Percentiles rank a stretch among this genome's conserved stretches.
Conservation (phyloP, 2,113 vertebrate genomes). For the Mobula birostris region DNA sequence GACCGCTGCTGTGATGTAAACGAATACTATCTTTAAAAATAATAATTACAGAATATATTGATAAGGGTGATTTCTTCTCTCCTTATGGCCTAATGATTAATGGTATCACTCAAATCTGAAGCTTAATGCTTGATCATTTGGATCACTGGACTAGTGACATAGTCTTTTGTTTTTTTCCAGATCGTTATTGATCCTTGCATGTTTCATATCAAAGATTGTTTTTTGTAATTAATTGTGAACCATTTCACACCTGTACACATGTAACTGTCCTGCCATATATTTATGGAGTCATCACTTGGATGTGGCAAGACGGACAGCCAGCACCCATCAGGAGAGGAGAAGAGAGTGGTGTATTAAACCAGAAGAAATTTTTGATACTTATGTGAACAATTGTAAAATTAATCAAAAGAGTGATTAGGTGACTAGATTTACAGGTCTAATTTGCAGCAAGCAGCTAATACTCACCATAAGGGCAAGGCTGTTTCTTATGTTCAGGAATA, state of each 20-base stretch:
- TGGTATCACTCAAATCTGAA: background rate
- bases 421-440: background rate
- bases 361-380: background rate
- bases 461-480: constrained; percentile 97
- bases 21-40: background rate
- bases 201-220: background rate
- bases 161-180: background rate
- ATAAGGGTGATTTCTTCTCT: background rate
- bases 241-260: background rate
- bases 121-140: background rate
- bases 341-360: background rate
- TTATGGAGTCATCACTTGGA: background rate
- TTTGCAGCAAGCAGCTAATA: constrained; percentile 40
- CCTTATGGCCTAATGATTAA: background rate
- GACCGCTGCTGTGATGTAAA: too few species aligned
- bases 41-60: background rate
- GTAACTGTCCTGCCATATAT: background rate
- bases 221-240: background rate
- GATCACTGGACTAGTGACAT: background rate
- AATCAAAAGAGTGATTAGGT: background rate
- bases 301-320: background rate
- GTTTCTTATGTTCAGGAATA: constrained; percentile 95
- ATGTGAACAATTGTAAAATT: background rate
- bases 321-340: background rate
- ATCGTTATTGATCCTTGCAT: background rate